phyloP scores from a whole-genome alignment of 1,140 invertebrate species.

The Sinella curviseta region DNA sequence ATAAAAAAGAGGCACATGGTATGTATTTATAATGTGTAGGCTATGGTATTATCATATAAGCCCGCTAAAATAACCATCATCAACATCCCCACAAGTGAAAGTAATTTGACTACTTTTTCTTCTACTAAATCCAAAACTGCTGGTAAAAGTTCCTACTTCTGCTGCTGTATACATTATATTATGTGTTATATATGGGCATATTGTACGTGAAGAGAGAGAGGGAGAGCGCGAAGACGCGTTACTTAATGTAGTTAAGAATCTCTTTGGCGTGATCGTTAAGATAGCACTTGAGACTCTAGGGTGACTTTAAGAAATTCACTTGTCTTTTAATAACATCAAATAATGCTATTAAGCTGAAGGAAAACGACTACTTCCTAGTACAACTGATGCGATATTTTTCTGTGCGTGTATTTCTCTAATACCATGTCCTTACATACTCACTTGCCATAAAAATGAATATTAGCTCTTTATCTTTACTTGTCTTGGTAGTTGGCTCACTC shows the following conservation, averaged over 20 bases:
- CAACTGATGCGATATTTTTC: too few relatives aligned
- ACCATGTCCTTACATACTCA: too few relatives aligned
- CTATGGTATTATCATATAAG: background rate
- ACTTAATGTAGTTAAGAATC: background rate
- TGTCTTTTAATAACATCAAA: background rate
- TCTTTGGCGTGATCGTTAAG: slow-evolving; percentile 1
- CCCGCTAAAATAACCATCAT: background rate
- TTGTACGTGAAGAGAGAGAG: background rate
- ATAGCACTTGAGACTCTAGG: slow-evolving; percentile 16
- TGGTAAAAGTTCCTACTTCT: too few relatives aligned
- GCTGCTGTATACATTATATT: too few relatives aligned
- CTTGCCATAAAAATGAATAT: too few relatives aligned
- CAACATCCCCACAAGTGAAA: background rate
- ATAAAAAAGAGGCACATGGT: background rate
- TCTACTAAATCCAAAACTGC: too few relatives aligned
- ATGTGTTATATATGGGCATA: too few relatives aligned
- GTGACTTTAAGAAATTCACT: slow-evolving; percentile 13
- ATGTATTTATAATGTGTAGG: too few relatives aligned
- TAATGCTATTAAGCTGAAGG: background rate
- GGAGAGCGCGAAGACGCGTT: background rate
- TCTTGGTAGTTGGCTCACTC: too few relatives aligned
- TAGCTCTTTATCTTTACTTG: too few relatives aligned
- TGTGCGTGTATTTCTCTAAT: too few relatives aligned
- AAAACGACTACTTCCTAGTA: too few relatives aligned
- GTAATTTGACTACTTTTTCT: background rate